These are phyloP conservation scores for Halisarca cf. caerulea DNA, from an alignment of 37 sponge, comb jelly and placozoan species.

Conservation along the genomic window DNA sequence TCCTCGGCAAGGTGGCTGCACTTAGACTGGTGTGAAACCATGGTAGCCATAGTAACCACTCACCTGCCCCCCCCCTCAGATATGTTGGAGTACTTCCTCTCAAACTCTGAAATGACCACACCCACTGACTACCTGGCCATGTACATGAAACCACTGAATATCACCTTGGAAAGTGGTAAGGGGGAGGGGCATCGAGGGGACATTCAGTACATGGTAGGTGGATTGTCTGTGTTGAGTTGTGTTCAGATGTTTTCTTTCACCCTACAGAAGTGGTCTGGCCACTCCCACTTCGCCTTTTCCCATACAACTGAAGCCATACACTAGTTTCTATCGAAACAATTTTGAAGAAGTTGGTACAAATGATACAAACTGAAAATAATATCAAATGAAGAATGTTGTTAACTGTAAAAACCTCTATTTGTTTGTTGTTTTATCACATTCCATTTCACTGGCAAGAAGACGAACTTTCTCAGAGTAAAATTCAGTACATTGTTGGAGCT, in stretches of 20 bases:
- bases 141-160: slow-evolving; percentile 45
- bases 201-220: neutral
- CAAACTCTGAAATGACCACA: slow-evolving; percentile 26
- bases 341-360: neutral
- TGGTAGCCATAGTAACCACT: no score
- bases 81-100: slow-evolving; percentile 73
- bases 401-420: neutral
- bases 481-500: slow-evolving; percentile 20
- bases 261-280: slow-evolving; percentile 69
- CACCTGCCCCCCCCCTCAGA: slow-evolving; percentile 38
- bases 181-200: no score
- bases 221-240: neutral
- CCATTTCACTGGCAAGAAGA: neutral
- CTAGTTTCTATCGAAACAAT: neutral
- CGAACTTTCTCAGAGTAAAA: slow-evolving; percentile 28
- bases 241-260: neutral
- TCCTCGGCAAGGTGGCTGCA: slow-evolving; percentile 58
- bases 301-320: slow-evolving; percentile 33
- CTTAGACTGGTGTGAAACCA: neutral
- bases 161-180: slow-evolving; percentile 69
- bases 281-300: slow-evolving; percentile 71
- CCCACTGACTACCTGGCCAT: slow-evolving; percentile 49
- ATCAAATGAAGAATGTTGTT: neutral
- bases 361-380: neutral
- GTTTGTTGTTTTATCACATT: neutral